Evolutionary conservation across 2,113 vertebrate genomes (phyloP), one percentile per base, ranked within the genome.

Genomic region (Vicugna pacos): DNA sequence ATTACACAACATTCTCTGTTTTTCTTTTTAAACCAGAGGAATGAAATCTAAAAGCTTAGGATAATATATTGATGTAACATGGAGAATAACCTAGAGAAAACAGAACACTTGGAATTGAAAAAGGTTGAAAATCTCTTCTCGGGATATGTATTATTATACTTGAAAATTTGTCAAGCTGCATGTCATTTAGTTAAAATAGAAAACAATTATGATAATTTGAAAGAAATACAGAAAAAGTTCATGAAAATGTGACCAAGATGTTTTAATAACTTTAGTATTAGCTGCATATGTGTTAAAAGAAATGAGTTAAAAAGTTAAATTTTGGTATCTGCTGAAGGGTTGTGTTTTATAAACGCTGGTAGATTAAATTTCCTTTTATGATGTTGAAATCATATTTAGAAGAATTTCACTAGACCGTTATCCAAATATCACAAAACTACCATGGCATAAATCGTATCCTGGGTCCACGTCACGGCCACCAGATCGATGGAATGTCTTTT

Each of bases 311-410:
- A 92, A 72, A 81, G 48, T 81, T 50, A 69, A 7, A 85, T 92
- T 84, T 95, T 62, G 30, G 12, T 92, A 75, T 96, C 77, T 96
- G 72, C 42, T 46, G 32, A 81, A 65, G 84, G 42, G 91, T 20
- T 79, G 46, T 87, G 19, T 60, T 96, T 93, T 92, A 58, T 91
- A 96, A 96, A 91, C 83, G 65, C 56, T 28, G 48, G 32, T 50
- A 77, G 85, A 72, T 95, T 94, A 95, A 92, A 91, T 96, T 96
- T 96, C 73, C 58, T 91, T 96, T 96, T 93, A 86, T 94, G 89
- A 91, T 70, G 38, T 83, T 82, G 80, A 97, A 97, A 94, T 97
- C 54, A 17, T 90, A 82, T 88, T 95, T 93, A 79, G 67, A 86
- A 94, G 72, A 91, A 91, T 76, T 94, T 95, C 35, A 12, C 72